phyloP scores from a whole-genome alignment of 2,888 invertebrate species.

The Pandemis cinnamomeana region DNA sequence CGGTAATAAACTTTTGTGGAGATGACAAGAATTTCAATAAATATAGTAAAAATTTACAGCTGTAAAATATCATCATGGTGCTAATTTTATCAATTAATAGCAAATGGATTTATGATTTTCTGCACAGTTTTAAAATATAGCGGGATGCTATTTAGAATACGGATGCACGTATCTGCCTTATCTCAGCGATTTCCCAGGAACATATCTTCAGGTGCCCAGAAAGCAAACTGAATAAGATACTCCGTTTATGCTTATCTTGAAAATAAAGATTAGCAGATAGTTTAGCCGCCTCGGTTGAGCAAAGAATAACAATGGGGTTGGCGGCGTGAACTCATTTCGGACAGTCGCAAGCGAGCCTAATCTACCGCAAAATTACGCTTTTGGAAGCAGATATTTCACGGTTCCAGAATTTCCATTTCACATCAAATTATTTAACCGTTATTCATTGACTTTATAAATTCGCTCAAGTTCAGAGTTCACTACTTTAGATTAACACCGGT shows the following conservation, averaged over 20 bases:
- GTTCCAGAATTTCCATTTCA: constrained; percentile 26
- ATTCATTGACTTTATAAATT: constrained; percentile 12
- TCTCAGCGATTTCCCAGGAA: neutral
- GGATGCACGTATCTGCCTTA: neutral
- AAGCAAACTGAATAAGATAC: neutral
- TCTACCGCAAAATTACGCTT: constrained; percentile 36
- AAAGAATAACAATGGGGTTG: constrained; percentile 29
- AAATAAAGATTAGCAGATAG: constrained; percentile 43
- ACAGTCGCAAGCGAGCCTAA: constrained; percentile 19
- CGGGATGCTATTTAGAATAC: neutral
- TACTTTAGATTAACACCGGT: neutral
- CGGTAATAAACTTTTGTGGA: no score
- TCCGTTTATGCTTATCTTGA: neutral
- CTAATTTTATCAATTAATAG: no score
- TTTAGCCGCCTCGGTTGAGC: constrained; percentile 41
- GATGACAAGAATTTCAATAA: no score
- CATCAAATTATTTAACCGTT: constrained; percentile 29
- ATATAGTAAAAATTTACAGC: no score
- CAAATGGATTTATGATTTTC: neutral
- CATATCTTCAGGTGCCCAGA: neutral
- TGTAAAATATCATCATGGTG: no score
- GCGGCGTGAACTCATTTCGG: constrained; percentile 13
- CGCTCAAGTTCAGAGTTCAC: constrained; percentile 3
- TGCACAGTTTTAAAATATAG: neutral
- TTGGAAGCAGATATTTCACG: constrained; percentile 25